Percentiles rank a stretch among this genome's conserved stretches.
Conservation (phyloP, 2,797 vertebrate species). For the Steatocranus sp. region DNA sequence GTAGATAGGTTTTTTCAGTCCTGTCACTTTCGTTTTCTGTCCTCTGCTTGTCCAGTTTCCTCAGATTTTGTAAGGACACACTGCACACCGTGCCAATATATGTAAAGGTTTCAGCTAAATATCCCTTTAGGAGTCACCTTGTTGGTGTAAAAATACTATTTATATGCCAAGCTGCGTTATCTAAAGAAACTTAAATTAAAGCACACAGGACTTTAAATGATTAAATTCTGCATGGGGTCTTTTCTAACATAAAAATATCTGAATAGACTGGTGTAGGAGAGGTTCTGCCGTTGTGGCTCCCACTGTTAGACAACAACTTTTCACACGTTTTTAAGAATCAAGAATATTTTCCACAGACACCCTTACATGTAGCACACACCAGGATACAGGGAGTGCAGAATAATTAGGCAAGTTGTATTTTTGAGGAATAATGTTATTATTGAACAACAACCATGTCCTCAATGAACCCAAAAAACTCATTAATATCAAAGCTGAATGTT, state of each 20-base stretch:
- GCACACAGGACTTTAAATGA: neutral
- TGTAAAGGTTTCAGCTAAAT: neutral
- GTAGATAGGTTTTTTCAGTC: too few species aligned
- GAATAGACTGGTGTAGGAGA: neutral
- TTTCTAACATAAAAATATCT: neutral
- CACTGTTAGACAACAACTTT: fast-evolving
- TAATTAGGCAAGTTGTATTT: too few species aligned
- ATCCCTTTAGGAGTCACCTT: neutral
- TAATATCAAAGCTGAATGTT: too few species aligned
- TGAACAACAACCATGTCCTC: too few species aligned
- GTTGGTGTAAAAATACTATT: neutral
- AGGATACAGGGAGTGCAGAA: too few species aligned
- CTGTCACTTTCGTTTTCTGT: neutral
- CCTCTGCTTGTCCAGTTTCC: neutral
- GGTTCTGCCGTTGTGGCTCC: fast-evolving
- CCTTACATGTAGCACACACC: neutral
- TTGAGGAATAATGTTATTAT: too few species aligned
- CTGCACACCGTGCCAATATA: neutral
- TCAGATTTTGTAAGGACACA: neutral
- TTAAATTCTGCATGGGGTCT: neutral
- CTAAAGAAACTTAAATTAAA: neutral
- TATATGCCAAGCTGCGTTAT: neutral
- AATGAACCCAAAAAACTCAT: too few species aligned
- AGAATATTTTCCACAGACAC: neutral
- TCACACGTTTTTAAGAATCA: neutral